These are phyloP conservation scores for Cremastinae sp. DNA, from an alignment of 2,888 invertebrate species.

Conservation along the genomic window DNA sequence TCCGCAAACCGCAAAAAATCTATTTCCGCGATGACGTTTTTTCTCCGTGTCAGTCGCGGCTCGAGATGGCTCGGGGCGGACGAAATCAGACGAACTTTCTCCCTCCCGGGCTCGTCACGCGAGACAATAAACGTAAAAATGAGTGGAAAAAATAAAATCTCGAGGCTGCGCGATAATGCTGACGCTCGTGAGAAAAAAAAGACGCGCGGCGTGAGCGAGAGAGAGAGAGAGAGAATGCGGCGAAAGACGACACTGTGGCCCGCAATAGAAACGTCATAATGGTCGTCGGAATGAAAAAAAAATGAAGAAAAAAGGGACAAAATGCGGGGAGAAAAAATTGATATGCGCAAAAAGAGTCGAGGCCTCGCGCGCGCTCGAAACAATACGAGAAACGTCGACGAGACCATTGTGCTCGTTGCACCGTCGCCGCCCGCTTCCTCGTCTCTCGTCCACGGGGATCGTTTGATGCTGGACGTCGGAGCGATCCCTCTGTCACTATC, in stretches of 20 bases:
- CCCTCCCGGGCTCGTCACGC: constrained; percentile 30
- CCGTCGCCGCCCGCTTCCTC: constrained; percentile 64
- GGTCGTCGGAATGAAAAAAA: constrained; percentile 41
- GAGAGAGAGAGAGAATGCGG: constrained; percentile 20
- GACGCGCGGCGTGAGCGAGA: constrained; percentile 1
- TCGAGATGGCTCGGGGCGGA: constrained; percentile 36
- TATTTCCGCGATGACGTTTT: constrained; percentile 34
- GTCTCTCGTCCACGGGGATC: constrained; percentile 57
- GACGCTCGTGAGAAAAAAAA: constrained; percentile 13
- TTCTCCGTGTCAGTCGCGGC: constrained; percentile 29
- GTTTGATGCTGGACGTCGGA: constrained; percentile 57
- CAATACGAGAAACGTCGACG: constrained; percentile 69
- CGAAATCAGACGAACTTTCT: constrained; percentile 37
- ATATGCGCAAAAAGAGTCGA: constrained; percentile 43
- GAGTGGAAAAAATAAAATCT: constrained; percentile 56
- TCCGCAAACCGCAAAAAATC: constrained; percentile 33
- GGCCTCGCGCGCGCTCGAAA: constrained; percentile 68
- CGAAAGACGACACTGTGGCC: constrained; percentile 54
- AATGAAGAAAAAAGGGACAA: constrained; percentile 18
- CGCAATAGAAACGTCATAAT: constrained; percentile 62
- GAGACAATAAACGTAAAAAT: constrained; percentile 51
- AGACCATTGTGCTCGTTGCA: constrained; percentile 69
- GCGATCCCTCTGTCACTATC: constrained; percentile 48
- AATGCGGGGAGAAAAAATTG: too few relatives aligned
- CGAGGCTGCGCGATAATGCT: constrained; percentile 44